Evolutionary conservation across 2,797 vertebrate genomes (phyloP), one percentile per base, ranked within the genome.

Genomic region (Chlorospingus semifuscus): DNA sequence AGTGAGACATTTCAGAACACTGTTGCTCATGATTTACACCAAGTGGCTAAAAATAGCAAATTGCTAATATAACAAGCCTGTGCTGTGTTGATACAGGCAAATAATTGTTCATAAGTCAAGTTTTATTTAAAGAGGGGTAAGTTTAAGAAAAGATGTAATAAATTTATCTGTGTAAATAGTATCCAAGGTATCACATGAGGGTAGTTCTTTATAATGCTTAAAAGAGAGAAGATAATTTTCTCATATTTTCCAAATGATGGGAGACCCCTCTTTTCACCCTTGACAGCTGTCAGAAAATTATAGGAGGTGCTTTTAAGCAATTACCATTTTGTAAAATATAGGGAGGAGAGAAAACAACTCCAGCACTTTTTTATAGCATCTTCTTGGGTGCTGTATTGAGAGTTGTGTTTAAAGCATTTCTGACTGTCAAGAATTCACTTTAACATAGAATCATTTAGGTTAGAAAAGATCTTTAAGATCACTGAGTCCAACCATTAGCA

Each of bases 71-170:
- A 92, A 75, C n/a, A 78, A 70, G 83, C 22, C 87, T 91, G 87
- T 56, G 66, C 60, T 77, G 34, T 93, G 77, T 94, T 91, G 92
- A 94, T 84, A 88, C 27, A 76, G 59, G 63, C 55, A 94, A 95
- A 88, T 81, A 94, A 91, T 47, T 85, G 65, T 59, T 93, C 94
- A 23, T 83, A 88, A 90, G 52, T 90, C 87, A 92, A 91, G 79
- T 66, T 66, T 66, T 86, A 50, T 69, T 82, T 36, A 21, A 65
- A 87, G 36, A 87, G 71, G 53, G 24, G 10, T 52, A 86, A 74
- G 44, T 84, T 90, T 74, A 93, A 90, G 70, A 79, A 89, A 92
- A 94, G 56, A 53, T 26, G n/a, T 75, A 3, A 3, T 64, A 52
- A 81, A 94, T 95, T 91, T 82, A 74, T 82, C 60, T 32, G 27